These are phyloP conservation scores for Paradoxurus hermaphroditus DNA, from an alignment of 2,113 vertebrate species.

Conservation along the genomic window DNA sequence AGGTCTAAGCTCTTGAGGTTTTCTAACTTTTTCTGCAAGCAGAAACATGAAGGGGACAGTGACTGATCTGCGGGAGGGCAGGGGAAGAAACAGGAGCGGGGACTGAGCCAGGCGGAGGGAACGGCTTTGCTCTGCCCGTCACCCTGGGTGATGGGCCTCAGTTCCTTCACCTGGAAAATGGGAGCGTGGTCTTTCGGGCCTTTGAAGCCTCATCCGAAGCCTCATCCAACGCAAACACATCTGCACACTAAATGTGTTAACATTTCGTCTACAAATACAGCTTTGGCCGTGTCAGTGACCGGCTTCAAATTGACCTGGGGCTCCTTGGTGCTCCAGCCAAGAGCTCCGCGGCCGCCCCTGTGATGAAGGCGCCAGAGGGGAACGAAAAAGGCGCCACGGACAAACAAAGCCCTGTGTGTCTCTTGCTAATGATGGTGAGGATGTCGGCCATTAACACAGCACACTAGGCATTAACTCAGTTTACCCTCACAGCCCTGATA, in stretches of 20 bases:
- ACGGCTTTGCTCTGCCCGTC: not conserved
- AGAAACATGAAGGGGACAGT: not conserved
- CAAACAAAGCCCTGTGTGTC: not conserved
- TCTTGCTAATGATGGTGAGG: not conserved
- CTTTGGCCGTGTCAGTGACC: not conserved
- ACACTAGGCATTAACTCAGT: not conserved
- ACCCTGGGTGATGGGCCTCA: not conserved
- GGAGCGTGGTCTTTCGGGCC: not conserved
- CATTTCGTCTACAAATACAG: not conserved
- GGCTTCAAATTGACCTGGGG: not conserved
- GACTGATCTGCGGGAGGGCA: not conserved
- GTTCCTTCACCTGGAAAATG: not conserved
- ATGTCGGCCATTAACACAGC: not conserved
- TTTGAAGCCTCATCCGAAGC: not conserved
- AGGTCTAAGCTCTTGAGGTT: conserved; percentile 98
- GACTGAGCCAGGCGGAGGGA: not conserved
- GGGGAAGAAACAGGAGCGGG: no score
- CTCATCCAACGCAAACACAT: no score
- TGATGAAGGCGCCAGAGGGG: not conserved
- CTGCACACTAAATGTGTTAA: no score
- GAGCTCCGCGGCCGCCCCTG: not conserved
- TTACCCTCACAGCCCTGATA: not conserved
- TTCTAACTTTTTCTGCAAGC: conserved; percentile 94
- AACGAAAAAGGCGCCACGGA: not conserved
- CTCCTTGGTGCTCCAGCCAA: not conserved